phyloP scores from a whole-genome alignment of 2,888 invertebrate genomes.

The Hecatera dysodea region DNA sequence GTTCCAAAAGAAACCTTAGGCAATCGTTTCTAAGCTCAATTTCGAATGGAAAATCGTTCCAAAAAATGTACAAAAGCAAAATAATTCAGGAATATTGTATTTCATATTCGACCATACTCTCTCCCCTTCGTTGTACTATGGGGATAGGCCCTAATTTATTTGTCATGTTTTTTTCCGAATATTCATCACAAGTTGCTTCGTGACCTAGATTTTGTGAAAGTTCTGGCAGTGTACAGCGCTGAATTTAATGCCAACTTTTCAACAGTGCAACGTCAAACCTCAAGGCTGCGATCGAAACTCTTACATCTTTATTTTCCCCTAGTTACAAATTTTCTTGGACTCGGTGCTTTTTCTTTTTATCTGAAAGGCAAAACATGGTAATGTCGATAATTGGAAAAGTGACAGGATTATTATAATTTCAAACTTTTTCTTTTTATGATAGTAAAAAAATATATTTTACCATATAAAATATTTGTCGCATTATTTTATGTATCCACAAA shows the following conservation, averaged over 20 bases:
- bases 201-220: constrained; percentile 77
- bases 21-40: constrained; percentile 1
- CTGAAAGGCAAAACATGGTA: not conserved
- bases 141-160: constrained; percentile 56
- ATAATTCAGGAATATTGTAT: constrained; percentile 64
- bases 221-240: constrained; percentile 67
- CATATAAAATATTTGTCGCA: not conserved
- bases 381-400: not conserved
- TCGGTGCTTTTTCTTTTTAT: not conserved
- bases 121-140: constrained; percentile 50
- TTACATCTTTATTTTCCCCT: constrained; percentile 62
- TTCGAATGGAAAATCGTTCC: constrained; percentile 4
- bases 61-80: constrained; percentile 51
- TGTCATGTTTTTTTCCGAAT: constrained; percentile 62
- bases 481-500: not conserved
- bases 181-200: constrained; percentile 67
- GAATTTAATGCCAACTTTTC: constrained; percentile 72
- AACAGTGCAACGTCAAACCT: constrained; percentile 72
- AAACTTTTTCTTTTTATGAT: fast-evolving
- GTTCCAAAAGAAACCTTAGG: constrained; percentile 25
- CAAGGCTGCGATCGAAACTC: constrained; percentile 67
- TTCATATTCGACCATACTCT: constrained; percentile 62
- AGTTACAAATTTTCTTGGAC: constrained; percentile 54
- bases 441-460: too few species aligned
- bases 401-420: fast-evolving